phyloP scores from a whole-genome alignment of 2,113 vertebrate genomes.

The Ceuthmochares aereus region DNA sequence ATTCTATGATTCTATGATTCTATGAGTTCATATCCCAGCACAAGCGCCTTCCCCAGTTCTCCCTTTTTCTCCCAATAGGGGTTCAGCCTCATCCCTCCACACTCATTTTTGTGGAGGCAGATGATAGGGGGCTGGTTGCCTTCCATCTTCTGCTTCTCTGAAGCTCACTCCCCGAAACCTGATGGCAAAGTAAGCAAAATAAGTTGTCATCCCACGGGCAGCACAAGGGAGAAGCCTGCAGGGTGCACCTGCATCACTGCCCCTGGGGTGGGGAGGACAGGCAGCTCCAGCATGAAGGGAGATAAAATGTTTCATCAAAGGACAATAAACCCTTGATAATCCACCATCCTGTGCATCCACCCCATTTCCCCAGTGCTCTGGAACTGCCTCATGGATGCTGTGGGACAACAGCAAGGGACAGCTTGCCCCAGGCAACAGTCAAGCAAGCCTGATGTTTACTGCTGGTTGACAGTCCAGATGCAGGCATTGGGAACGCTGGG shows the following conservation, averaged over 20 bases:
- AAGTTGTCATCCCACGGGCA: background rate
- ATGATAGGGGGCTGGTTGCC: background rate
- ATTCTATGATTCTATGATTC: too few species aligned
- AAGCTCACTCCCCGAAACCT: background rate
- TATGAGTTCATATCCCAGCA: background rate
- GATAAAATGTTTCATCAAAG: background rate
- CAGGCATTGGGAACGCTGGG: background rate
- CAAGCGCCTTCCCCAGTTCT: background rate
- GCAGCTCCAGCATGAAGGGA: background rate
- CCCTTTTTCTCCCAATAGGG: background rate
- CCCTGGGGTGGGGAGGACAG: background rate
- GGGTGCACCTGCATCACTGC: rapidly evolving
- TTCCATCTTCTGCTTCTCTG: background rate
- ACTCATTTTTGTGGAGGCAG: rapidly evolving
- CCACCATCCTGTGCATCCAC: background rate
- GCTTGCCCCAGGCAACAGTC: background rate
- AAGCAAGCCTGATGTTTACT: background rate
- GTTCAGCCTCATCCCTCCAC: background rate
- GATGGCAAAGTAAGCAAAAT: background rate
- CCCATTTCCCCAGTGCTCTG: background rate
- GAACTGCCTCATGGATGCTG: background rate
- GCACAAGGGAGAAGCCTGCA: background rate
- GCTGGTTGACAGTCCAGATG: background rate
- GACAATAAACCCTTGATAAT: background rate
- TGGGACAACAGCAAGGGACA: background rate